A percentile compares a stretch with the other conserved stretches of the same genome.
Conservation (phyloP, 2,888 invertebrate species). For the Pachliopta kotzebuea region DNA sequence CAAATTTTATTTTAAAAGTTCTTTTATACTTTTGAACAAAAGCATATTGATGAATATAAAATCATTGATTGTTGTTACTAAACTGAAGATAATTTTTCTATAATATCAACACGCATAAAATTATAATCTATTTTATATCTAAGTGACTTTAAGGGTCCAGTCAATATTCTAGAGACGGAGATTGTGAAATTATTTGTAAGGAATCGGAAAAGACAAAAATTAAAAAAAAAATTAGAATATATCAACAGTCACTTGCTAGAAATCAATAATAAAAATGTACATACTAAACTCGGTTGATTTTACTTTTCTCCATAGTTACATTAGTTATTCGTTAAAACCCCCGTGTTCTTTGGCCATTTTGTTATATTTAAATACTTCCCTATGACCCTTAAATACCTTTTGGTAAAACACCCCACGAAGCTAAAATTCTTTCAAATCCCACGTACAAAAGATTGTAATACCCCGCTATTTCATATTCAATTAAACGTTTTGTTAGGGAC, state of each 20-base stretch:
- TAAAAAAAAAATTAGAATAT: too few relatives aligned
- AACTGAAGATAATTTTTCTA: too few relatives aligned
- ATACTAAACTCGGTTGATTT: neutral
- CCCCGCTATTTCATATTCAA: slow-evolving; percentile 85
- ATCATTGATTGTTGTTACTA: too few relatives aligned
- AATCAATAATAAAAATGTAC: neutral
- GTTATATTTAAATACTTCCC: slow-evolving; percentile 60
- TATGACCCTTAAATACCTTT: slow-evolving; percentile 68
- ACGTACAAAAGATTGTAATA: slow-evolving; percentile 75
- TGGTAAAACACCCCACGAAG: slow-evolving; percentile 57
- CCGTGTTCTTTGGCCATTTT: slow-evolving; percentile 49
- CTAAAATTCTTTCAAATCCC: slow-evolving; percentile 65
- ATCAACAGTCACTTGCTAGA: too few relatives aligned
- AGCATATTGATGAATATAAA: too few relatives aligned
- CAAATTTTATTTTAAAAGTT: neutral
- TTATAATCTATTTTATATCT: too few relatives aligned
- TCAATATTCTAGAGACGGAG: too few relatives aligned
- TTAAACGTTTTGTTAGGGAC: slow-evolving; percentile 82
- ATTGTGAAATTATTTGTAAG: too few relatives aligned
- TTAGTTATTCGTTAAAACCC: neutral
- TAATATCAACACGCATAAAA: too few relatives aligned
- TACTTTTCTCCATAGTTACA: neutral
- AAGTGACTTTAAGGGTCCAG: too few relatives aligned
- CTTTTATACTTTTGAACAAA: neutral
- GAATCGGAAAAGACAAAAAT: too few relatives aligned